Base-by-base conservation (phyloP, 2,888 invertebrate species). In the Antheraea yamamai region DNA sequence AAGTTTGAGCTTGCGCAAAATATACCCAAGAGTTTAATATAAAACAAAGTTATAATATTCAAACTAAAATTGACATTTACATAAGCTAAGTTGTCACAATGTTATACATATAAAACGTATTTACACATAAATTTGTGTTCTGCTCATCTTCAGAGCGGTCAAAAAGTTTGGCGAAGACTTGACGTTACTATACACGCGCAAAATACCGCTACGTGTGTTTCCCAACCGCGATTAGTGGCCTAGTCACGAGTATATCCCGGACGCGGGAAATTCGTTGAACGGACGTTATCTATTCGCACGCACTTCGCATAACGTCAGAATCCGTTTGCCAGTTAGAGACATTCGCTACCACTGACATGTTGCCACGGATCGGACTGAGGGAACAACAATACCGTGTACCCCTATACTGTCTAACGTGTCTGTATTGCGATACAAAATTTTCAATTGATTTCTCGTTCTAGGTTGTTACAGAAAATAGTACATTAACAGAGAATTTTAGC, bases 251-350 rank as follows among this genome's bases (percentile, higher is more conserved):
- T 85, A 85, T 89, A 87, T 89, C 87, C 87, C 87, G 88, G 89
- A 88, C 85, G 87, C 84, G 84, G 86, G 84, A 84, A 87, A 91
- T 92, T 91, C 90, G 86, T 90, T 87, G 84, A 81, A 78, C 80
- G 85, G 91, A 90, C 91, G 89, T 89, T 92, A 92, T 92, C 91
- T 86, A 78, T 76, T 78, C 82, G 83, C 85, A 85, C 84, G 85
- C 84, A 83, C 82, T 83, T 81, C 83, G 82, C 84, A 76, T 75
- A 68, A 78, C 83, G 77, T 75, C 58, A 79, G 78, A 81, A 85
- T 87, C 85, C 87, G 88, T 90, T 88, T 91, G 89, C 90, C 91
- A 89, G 16, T 1, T 39, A 55, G 35, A 52, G 47, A 75, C 55
- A 71, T 30, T 55, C 51, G 68, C 68, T 47, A 35, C 66, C 70